These are phyloP conservation scores for Diaphora mendica DNA, from an alignment of 2,888 invertebrate genomes.

Conservation along the genomic window DNA sequence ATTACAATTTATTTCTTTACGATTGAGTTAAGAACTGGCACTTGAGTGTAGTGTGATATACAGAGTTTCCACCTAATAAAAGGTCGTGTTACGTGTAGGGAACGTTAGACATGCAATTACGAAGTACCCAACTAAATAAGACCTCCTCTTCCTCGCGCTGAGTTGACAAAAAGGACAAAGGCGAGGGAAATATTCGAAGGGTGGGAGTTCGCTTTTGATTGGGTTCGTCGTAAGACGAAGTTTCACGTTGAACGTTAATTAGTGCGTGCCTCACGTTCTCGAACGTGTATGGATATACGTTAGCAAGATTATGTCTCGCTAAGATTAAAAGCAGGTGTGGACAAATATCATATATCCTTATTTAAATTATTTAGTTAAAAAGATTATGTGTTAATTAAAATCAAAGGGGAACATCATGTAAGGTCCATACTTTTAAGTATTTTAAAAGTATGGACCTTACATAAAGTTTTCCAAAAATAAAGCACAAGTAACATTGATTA, in stretches of 20 bases:
- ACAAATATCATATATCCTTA: conserved; percentile 39
- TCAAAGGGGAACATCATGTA: neutral
- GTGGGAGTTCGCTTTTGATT: conserved; percentile 69
- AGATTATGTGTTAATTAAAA: neutral
- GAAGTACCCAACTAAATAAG: conserved; percentile 71
- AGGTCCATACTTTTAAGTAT: too few species aligned
- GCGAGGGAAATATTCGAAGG: conserved; percentile 66
- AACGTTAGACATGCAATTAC: conserved; percentile 84
- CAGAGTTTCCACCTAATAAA: conserved; percentile 86
- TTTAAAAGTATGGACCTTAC: too few species aligned
- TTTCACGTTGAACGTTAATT: conserved; percentile 85
- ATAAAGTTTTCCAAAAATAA: neutral
- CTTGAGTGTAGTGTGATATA: conserved; percentile 74
- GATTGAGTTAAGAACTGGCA: conserved; percentile 52
- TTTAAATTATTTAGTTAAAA: conserved; percentile 19
- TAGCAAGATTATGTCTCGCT: conserved; percentile 66
- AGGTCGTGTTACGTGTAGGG: conserved; percentile 83
- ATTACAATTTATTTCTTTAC: neutral
- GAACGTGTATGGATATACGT: conserved; percentile 73
- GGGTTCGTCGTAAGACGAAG: conserved; percentile 72
- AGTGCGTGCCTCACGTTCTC: conserved; percentile 82
- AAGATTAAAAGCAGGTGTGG: conserved; percentile 58
- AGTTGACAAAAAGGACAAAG: conserved; percentile 60
- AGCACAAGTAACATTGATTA: neutral
- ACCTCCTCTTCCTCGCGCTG: conserved; percentile 64